These are phyloP conservation scores for Drosophila biarmipes DNA, from an alignment of 1,140 invertebrate species.

Conservation along the genomic window DNA sequence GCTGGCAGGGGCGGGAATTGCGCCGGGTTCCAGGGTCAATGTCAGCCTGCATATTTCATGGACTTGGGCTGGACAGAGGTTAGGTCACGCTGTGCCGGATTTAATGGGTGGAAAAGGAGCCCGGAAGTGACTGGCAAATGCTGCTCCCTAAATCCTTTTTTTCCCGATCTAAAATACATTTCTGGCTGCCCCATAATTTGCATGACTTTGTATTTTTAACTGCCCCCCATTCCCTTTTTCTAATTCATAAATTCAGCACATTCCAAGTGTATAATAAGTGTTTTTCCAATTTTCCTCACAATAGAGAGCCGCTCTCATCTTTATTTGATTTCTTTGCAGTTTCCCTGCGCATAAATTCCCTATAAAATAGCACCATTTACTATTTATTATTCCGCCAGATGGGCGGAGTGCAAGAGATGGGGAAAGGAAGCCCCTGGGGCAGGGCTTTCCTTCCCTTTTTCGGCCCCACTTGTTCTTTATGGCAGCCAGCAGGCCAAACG, in stretches of 20 bases:
- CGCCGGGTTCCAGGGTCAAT: conserved; percentile 14
- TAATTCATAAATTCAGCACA: not conserved
- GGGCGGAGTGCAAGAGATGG: not conserved
- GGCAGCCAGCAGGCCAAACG: conserved; percentile 8
- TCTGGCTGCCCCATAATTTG: too few relatives aligned
- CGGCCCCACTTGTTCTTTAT: conserved; percentile 39
- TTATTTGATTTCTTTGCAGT: conserved; percentile 46
- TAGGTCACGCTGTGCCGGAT: conserved; percentile 2
- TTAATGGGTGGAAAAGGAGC: conserved; percentile 31
- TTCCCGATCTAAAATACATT: too few relatives aligned
- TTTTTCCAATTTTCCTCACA: conserved; percentile 15
- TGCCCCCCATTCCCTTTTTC: too few relatives aligned
- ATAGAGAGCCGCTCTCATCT: conserved; percentile 6
- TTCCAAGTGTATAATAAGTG: not conserved
- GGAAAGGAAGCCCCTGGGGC: not conserved
- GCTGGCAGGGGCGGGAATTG: not conserved
- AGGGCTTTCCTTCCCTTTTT: not conserved
- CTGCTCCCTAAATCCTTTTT: too few relatives aligned
- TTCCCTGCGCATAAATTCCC: conserved; percentile 62
- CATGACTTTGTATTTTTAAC: too few relatives aligned
- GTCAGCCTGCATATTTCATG: conserved; percentile 37
- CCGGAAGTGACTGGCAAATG: conserved; percentile 23
- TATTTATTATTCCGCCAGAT: conserved; percentile 61
- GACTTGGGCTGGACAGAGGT: not conserved
- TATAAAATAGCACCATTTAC: conserved; percentile 72